Evolutionary conservation across 2,888 invertebrate genomes (phyloP), one percentile per base, ranked within the genome.

Genomic region (Vesta saturnalis): DNA sequence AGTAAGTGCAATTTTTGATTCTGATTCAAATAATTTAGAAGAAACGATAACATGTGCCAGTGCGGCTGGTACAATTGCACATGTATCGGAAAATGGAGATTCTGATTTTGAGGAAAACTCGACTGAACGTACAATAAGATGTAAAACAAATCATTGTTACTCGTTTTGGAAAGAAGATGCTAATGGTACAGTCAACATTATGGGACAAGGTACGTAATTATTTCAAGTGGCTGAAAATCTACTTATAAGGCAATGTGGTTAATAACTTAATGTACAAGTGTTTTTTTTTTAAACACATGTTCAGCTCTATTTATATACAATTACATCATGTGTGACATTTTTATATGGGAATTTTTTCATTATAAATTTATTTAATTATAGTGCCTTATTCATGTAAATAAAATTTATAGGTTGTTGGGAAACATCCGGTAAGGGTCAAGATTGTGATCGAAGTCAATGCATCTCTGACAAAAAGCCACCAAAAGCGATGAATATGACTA

Each of bases 151-250:
- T 23, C 82, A 84, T 73, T 94, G 94, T 78, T 94, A 90, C 79
- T 89, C 93, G 0, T 83, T 92, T 0, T 93, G 92, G 92, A 86
- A 87, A 73, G 88, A 89, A 73, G 88, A 90, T 75, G 82, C 83
- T 6, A 88, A 91, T 75, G 87, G 88, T 72, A 89, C 88, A 60
- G 84, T 84, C 60, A 83, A 83, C 72, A 87, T 93, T 55, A 85
- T 92, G 64, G 89, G 89, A 60, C 92, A 94, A 89, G 93, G 93
- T 92, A 82, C 19, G n/a, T 56, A 56, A 56, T 22, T 30, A n/a
- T 56, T 78, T 77, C 72, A 52, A 62, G 30, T 22, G n/a, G 39
- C 14, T 58, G 10, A n/a, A 21, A 23, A 18, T 8, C 22, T 10
- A 49, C 3, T 49, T 8, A 16, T 14, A 49, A 15, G 10, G 47